These are phyloP conservation scores for Argyrosomus regius DNA, from an alignment of 2,797 vertebrate genomes.

Conservation along the genomic window DNA sequence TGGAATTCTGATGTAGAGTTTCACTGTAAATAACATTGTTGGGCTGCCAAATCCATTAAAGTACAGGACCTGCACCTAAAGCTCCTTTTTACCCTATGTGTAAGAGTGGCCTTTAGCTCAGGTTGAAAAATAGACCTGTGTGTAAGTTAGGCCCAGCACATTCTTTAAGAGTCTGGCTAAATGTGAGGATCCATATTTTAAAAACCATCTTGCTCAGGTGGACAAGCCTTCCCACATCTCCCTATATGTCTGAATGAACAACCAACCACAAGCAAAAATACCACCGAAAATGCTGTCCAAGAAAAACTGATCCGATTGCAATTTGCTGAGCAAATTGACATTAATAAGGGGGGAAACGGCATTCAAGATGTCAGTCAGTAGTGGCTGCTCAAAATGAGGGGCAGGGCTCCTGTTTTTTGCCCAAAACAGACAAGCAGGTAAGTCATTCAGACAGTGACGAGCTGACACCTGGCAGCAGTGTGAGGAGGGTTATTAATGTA, in stretches of 20 bases:
- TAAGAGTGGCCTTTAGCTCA: slow-evolving; percentile 47
- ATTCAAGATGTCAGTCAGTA: slow-evolving; percentile 86
- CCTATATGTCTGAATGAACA: slow-evolving; percentile 80
- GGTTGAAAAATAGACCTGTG: slow-evolving; percentile 71
- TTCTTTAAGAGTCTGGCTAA: slow-evolving; percentile 62
- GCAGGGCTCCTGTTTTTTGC: slow-evolving; percentile 75
- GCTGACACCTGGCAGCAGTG: slow-evolving; percentile 84
- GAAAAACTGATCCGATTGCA: slow-evolving; percentile 87
- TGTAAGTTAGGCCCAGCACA: slow-evolving; percentile 55
- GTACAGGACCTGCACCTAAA: slow-evolving; percentile 23
- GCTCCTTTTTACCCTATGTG: slow-evolving; percentile 35
- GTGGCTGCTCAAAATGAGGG: slow-evolving; percentile 77
- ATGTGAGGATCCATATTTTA: slow-evolving; percentile 73
- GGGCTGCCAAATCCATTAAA: slow-evolving; percentile 21
- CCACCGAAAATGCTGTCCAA: slow-evolving; percentile 77
- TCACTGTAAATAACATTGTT: not conserved
- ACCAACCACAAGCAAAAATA: slow-evolving; percentile 83
- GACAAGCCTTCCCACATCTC: slow-evolving; percentile 80
- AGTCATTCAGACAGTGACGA: slow-evolving; percentile 85
- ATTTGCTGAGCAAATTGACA: slow-evolving; percentile 87
- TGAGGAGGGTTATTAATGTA: slow-evolving; percentile 83
- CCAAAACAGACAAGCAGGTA: slow-evolving; percentile 86
- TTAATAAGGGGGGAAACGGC: slow-evolving; percentile 84
- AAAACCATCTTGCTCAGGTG: slow-evolving; percentile 80
- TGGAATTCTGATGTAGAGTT: slow-evolving; percentile 5